Percentiles rank a stretch among this genome's conserved stretches.
Conservation (phyloP, 2,888 invertebrate species). For the Encarsia formosa region DNA sequence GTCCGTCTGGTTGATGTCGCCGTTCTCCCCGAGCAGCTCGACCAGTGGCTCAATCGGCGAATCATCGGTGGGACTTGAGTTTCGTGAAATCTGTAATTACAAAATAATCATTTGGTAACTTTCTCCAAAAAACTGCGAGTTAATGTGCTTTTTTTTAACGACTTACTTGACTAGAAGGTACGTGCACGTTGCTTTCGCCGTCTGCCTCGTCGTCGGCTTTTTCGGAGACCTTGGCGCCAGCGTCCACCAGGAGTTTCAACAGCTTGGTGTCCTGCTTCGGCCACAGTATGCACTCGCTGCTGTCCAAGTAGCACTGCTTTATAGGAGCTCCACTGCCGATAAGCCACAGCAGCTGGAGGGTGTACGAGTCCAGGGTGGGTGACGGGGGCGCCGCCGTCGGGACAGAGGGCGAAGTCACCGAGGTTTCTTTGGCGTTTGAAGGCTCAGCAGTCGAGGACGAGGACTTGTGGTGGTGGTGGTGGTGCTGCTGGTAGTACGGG, state of each 20-base stretch:
- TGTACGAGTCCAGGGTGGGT: constrained; percentile 57
- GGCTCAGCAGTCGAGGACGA: neutral
- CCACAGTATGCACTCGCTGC: constrained; percentile 49
- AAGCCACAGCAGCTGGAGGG: constrained; percentile 72
- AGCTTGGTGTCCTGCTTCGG: constrained; percentile 62
- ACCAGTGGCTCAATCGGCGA: constrained; percentile 50
- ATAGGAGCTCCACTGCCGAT: constrained; percentile 60
- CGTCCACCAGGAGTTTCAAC: constrained; percentile 68
- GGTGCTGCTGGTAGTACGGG: constrained; percentile 14
- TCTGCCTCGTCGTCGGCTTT: constrained; percentile 50
- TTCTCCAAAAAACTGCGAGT: no score
- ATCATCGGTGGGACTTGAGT: constrained; percentile 48
- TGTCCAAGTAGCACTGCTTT: constrained; percentile 45
- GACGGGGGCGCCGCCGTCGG: neutral
- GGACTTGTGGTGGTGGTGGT: constrained; percentile 8
- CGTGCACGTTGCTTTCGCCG: constrained; percentile 26
- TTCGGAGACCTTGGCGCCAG: constrained; percentile 61
- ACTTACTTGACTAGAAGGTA: constrained; percentile 50
- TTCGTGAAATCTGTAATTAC: constrained; percentile 45
- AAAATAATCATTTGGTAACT: no score
- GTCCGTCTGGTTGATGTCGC: constrained; percentile 55
- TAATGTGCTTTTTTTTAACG: no score
- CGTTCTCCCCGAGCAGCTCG: constrained; percentile 50
- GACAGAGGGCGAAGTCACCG: neutral
- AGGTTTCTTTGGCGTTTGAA: neutral